Percentiles rank a stretch among this genome's conserved stretches.
Evolutionary conservation across 2,113 vertebrate genomes (phyloP).

Genomic region (Pavo muticus): DNA sequence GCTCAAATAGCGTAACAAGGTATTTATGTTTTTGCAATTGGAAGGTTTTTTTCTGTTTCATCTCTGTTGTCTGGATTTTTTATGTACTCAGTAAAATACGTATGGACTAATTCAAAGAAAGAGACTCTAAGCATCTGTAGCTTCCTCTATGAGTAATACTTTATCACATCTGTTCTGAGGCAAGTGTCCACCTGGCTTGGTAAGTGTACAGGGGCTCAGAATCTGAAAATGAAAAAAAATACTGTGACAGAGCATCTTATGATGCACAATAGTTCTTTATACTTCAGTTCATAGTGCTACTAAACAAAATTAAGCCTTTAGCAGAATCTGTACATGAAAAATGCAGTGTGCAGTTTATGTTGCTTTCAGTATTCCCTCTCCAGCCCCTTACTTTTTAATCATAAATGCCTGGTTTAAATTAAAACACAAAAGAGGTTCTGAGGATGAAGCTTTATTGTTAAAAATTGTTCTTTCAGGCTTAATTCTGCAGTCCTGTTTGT

Average conservation of each 20-base stretch:
- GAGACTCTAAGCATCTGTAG: not conserved
- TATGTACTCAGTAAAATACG: not conserved
- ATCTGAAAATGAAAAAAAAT: not conserved
- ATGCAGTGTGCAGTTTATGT: not conserved
- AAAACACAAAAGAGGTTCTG: not conserved
- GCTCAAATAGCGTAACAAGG: not conserved
- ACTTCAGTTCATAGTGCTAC: not conserved
- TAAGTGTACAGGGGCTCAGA: not conserved
- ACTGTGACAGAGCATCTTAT: not conserved
- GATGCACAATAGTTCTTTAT: not conserved
- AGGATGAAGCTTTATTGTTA: not conserved
- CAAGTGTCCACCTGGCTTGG: not conserved
- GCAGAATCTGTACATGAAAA: not conserved
- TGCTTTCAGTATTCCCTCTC: not conserved
- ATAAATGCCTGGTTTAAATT: not conserved
- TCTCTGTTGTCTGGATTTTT: not conserved
- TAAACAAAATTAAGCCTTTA: not conserved
- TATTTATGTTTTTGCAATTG: not conserved
- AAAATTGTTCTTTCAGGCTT: not conserved
- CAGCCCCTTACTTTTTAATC: too few relatives aligned
- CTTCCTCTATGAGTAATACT: not conserved
- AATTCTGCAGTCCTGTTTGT: not conserved
- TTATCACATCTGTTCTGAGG: not conserved
- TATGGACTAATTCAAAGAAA: not conserved
- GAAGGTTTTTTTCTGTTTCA: rapidly evolving